Conservation (phyloP, 2,113 vertebrate species). For the Pelecanus crispus region DNA sequence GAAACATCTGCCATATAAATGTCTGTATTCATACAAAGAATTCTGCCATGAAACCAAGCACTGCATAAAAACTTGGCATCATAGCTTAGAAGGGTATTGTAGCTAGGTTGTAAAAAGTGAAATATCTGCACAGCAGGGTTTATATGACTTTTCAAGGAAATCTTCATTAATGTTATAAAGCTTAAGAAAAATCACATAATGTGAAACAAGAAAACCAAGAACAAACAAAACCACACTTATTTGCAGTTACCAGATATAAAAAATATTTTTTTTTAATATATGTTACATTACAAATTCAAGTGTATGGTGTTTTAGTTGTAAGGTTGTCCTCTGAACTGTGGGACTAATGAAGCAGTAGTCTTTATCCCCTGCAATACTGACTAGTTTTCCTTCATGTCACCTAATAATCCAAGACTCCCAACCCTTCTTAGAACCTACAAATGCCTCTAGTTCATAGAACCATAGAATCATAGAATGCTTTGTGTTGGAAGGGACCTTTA, state of each 20-base stretch:
- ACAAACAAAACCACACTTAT: not conserved
- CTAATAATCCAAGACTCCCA: not conserved
- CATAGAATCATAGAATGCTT: too few relatives aligned
- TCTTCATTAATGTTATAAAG: not conserved
- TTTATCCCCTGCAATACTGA: not conserved
- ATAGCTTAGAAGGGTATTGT: not conserved
- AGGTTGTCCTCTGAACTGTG: not conserved
- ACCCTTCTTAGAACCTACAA: not conserved
- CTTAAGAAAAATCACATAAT: not conserved
- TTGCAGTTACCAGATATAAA: not conserved
- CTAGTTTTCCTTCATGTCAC: not conserved
- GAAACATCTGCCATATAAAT: not conserved
- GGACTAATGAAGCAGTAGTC: not conserved
- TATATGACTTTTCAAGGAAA: not conserved
- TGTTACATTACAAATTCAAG: not conserved
- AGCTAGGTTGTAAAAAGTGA: slow-evolving; percentile 1
- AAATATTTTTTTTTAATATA: not conserved
- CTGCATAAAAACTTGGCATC: not conserved
- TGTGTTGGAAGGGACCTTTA: too few relatives aligned
- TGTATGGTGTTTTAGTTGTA: not conserved
- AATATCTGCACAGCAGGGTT: not conserved
- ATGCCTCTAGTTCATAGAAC: not conserved
- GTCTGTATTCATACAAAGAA: not conserved
- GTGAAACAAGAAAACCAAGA: not conserved
- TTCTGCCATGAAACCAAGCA: not conserved